phyloP scores from a whole-genome alignment of 2,797 vertebrate species.

The Falco novaeseelandiae region DNA sequence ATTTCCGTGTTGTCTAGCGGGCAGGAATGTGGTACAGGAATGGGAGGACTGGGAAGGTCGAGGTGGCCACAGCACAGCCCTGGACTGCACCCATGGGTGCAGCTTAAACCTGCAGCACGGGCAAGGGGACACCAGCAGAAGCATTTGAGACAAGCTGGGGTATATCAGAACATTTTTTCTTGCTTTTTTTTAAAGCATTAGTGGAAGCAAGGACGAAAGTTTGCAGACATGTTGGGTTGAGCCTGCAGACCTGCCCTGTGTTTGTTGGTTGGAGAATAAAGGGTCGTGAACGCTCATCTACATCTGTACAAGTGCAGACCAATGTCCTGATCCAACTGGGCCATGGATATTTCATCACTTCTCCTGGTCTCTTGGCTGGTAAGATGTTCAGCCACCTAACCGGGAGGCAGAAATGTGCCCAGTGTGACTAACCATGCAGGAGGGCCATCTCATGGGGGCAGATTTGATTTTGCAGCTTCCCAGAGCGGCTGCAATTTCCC shows the following conservation, averaged over 20 bases:
- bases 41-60: not conserved
- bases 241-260: not conserved
- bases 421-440: not conserved
- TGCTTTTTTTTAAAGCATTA: not conserved
- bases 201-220: not conserved
- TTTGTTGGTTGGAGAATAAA: not conserved
- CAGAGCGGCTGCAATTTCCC: not conserved
- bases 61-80: not conserved
- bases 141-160: not conserved
- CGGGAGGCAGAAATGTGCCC: not conserved
- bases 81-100: not conserved
- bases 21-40: conserved; percentile 17
- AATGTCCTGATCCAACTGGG: not conserved
- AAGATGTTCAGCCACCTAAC: not conserved
- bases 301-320: not conserved
- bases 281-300: accelerated
- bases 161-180: not conserved
- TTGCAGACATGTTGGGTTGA: not conserved
- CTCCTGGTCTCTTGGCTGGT: accelerated
- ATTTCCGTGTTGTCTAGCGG: not conserved
- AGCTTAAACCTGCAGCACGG: accelerated
- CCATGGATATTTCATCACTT: not conserved
- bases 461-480: not conserved
- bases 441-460: not conserved
- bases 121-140: accelerated